Conservation (phyloP, 2,888 invertebrate genomes). For the Dendrolimus houi region DNA sequence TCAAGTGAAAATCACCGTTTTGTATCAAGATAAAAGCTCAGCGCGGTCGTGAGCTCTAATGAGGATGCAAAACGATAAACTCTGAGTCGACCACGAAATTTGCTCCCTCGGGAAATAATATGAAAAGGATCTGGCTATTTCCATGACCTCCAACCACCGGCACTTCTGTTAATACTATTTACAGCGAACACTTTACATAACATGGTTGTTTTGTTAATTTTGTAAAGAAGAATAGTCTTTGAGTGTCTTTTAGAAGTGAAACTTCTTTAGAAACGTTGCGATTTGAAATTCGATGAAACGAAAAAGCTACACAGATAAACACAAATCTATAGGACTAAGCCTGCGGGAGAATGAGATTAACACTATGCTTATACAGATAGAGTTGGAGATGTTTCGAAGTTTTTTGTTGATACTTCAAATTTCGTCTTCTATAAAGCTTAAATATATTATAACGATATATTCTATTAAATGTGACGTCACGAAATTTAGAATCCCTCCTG, state of each 20-base stretch:
- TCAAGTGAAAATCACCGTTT: background rate
- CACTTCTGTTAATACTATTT: conserved; percentile 7
- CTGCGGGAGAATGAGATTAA: no score
- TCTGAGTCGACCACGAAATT: conserved; percentile 22
- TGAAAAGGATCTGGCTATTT: conserved; percentile 26
- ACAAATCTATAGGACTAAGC: no score
- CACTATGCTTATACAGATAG: no score
- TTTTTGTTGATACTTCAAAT: no score
- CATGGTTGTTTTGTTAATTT: background rate
- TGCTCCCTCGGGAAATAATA: conserved; percentile 30
- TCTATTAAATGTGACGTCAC: no score
- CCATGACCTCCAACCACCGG: conserved; percentile 15
- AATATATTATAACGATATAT: no score
- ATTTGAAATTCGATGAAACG: no score
- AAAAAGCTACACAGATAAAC: no score
- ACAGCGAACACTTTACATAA: conserved; percentile 3
- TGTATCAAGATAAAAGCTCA: conserved; percentile 23
- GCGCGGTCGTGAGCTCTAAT: conserved; percentile 24
- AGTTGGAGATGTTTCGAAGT: no score
- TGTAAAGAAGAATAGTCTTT: background rate
- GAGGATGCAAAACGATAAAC: conserved; percentile 30
- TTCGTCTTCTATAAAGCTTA: no score
- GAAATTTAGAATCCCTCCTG: no score
- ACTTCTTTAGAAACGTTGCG: no score
- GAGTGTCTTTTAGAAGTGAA: background rate